Base-by-base conservation (phyloP, 2,113 vertebrate species). In the Solea solea region DNA sequence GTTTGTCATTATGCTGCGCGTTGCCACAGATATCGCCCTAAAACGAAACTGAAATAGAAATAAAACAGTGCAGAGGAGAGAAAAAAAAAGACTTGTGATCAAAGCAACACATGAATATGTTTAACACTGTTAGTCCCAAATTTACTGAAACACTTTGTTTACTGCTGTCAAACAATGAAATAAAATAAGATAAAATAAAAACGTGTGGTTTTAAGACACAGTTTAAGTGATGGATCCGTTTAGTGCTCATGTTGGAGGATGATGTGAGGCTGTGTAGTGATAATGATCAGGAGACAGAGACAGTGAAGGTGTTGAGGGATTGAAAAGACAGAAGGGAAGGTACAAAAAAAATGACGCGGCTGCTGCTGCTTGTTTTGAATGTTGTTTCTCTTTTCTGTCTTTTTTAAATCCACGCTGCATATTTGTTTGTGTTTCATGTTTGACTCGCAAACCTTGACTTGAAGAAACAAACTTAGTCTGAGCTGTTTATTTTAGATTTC, bases 1-100 rank as follows among this genome's bases (percentile, higher is more conserved):
- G 66, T 81, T 45, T 44, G 59, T 64, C 45, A 41, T 60, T 66
- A 53, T 39, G 41, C 13, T 69, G 53, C 15, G 16, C 27, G 13
- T 69, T 40, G 9, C 39, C 45, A 16, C 34, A 52, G 62, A 73
- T 40, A 10, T 25, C 56, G 55, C 46, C 40, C 55, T 28, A 42
- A 16, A 64, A 21, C 0, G 7, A 1, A 34, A 78, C 28, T 63
- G 28, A 49, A 68, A 28, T 50, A 2, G 42, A 27, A 56, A 60
- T 39, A 40, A 73, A 66, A 46, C 5, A 4, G 34, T 3, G 34
- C 34, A 34, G 34, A 34, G 5, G 5, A 34, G 34, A 34, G 5
- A 34, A 34, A 34, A 34, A 34, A 34, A 34, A 21, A 21, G 21
- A 21, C 21, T 21, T 34, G 34, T 34, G 34, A 34, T 34, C 34